A percentile compares a stretch with the other conserved stretches of the same genome.
Conservation (phyloP, 2,888 invertebrate genomes). For the Homarus gammarus region DNA sequence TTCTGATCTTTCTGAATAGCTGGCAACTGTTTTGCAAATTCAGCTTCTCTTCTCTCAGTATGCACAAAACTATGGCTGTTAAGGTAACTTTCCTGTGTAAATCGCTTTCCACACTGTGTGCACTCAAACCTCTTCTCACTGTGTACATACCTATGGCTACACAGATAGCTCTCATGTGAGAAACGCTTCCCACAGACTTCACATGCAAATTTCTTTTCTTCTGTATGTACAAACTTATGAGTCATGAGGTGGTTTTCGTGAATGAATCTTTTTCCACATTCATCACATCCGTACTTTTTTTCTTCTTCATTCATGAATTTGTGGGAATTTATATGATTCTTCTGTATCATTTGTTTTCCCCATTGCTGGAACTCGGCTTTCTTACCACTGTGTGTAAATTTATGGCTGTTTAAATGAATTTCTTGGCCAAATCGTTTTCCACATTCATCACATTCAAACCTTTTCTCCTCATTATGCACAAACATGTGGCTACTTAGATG, state of each 20-base stretch:
- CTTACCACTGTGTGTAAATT: slow-evolving; percentile 56
- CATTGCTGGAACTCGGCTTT: slow-evolving; percentile 57
- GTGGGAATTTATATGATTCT: slow-evolving; percentile 54
- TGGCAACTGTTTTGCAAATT: slow-evolving; percentile 41
- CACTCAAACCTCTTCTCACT: slow-evolving; percentile 58
- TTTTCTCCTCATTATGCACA: slow-evolving; percentile 59
- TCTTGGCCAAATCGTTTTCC: slow-evolving; percentile 60
- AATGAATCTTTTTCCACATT: slow-evolving; percentile 53
- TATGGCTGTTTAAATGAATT: slow-evolving; percentile 61
- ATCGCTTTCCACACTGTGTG: slow-evolving; percentile 49
- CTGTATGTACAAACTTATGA: slow-evolving; percentile 55
- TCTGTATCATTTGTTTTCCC: slow-evolving; percentile 37
- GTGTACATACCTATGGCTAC: slow-evolving; percentile 59
- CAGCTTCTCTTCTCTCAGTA: slow-evolving; percentile 10
- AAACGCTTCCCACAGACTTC: slow-evolving; percentile 59
- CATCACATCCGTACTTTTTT: slow-evolving; percentile 44
- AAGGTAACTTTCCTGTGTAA: slow-evolving; percentile 47
- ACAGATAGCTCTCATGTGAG: slow-evolving; percentile 53
- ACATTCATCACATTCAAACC: slow-evolving; percentile 57
- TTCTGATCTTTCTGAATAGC: slow-evolving; percentile 45
- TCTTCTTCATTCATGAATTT: slow-evolving; percentile 57
- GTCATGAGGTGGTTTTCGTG: slow-evolving; percentile 57
- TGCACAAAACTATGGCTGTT: slow-evolving; percentile 56
- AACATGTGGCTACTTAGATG: slow-evolving; percentile 62
- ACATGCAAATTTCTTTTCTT: slow-evolving; percentile 57